These are phyloP conservation scores for Eumaeus atala DNA, from an alignment of 1,140 invertebrate species.

Conservation along the genomic window DNA sequence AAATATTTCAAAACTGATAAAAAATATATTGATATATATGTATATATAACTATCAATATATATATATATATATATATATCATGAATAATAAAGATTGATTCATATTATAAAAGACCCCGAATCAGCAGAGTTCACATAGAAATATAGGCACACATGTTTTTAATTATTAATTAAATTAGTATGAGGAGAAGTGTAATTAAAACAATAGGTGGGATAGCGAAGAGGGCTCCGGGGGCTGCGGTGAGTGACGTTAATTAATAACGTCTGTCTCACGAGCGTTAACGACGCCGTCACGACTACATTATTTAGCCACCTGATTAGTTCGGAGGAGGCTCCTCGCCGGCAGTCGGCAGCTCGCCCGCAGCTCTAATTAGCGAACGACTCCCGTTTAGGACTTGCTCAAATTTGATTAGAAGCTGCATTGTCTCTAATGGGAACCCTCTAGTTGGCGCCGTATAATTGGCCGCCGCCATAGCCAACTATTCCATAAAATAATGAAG, in stretches of 20 bases:
- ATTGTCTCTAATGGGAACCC: slow-evolving; percentile 3
- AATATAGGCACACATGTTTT: no score
- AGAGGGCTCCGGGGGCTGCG: slow-evolving; percentile 24
- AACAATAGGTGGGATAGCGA: slow-evolving; percentile 22
- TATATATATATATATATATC: no score
- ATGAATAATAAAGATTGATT: no score
- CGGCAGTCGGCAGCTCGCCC: slow-evolving; percentile 40
- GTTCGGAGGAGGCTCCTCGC: slow-evolving; percentile 52
- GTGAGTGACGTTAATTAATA: slow-evolving; percentile 70
- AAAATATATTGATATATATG: no score
- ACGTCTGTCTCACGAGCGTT: slow-evolving; percentile 69
- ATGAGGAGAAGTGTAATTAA: neutral
- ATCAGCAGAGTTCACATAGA: no score
- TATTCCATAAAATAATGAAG: slow-evolving; percentile 60
- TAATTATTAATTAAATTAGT: no score
- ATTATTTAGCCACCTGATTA: slow-evolving; percentile 73
- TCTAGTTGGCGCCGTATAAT: neutral
- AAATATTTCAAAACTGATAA: no score
- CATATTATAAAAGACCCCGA: no score
- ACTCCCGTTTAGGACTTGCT: slow-evolving; percentile 41
- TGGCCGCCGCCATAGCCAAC: slow-evolving; percentile 31
- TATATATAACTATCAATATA: no score
- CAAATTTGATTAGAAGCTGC: slow-evolving; percentile 47
- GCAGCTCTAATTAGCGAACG: slow-evolving; percentile 62
- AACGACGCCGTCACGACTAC: slow-evolving; percentile 69